Conservation (phyloP, 2,888 invertebrate genomes). For the Megalurothrips usitatus region DNA sequence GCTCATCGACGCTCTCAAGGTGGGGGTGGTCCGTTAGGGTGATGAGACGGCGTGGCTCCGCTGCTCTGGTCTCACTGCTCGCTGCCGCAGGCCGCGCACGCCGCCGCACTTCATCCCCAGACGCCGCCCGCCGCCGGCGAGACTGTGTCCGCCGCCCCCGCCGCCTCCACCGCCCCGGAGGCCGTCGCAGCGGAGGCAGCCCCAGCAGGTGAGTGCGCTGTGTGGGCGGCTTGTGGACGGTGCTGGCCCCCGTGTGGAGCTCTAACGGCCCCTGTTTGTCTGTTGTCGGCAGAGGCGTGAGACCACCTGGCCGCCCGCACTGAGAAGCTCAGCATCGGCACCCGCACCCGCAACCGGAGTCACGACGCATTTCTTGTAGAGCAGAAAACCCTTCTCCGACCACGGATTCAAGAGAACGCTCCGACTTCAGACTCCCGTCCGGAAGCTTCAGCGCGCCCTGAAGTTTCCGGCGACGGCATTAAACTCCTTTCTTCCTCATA, state of each 20-base stretch:
- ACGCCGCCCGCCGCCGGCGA: not conserved
- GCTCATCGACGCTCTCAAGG: slow-evolving; percentile 10
- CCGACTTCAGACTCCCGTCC: too few species aligned
- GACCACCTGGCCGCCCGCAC: not conserved
- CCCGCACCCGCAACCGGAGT: too few species aligned
- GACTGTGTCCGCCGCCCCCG: not conserved
- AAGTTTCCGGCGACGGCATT: too few species aligned
- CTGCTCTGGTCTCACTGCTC: not conserved
- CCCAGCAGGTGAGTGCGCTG: not conserved
- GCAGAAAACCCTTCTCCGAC: too few species aligned
- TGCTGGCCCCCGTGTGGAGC: not conserved
- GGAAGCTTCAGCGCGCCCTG: too few species aligned
- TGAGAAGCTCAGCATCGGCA: too few species aligned
- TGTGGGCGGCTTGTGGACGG: not conserved
- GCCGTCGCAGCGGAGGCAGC: not conserved
- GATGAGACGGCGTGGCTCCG: not conserved
- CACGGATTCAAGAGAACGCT: too few species aligned
- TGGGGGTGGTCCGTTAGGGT: not conserved
- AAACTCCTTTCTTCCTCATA: too few species aligned
- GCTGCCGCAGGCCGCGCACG: not conserved
- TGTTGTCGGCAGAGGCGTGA: not conserved
- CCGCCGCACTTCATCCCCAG: not conserved
- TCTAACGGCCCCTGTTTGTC: not conserved
- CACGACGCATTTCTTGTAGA: too few species aligned
- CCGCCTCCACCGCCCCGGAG: too few species aligned